These are phyloP conservation scores for Lissonota sp. DNA, from an alignment of 2,888 invertebrate species.

Conservation along the genomic window DNA sequence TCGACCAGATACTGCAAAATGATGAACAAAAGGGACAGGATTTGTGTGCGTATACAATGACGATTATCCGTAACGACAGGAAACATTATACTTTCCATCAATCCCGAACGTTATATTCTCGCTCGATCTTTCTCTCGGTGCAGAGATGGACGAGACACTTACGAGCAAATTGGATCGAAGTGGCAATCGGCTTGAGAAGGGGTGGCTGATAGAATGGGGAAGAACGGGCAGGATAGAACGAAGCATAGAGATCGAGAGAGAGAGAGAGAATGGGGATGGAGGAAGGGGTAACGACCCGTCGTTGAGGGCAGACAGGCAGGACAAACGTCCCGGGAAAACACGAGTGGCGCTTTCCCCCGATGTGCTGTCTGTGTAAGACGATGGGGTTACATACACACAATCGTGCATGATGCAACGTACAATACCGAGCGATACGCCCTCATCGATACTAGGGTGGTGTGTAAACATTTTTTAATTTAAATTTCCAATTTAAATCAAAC, in stretches of 20 bases:
- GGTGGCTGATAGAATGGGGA: neutral
- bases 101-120: neutral
- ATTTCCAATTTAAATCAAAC: too few relatives aligned
- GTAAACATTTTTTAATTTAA: too few relatives aligned
- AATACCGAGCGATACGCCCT: too few relatives aligned
- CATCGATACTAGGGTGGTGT: too few relatives aligned
- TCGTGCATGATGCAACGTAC: too few relatives aligned
- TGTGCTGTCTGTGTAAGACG: conserved; percentile 31
- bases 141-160: conserved; percentile 38
- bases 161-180: conserved; percentile 50
- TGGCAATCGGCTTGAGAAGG: conserved; percentile 48
- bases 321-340: conserved; percentile 60
- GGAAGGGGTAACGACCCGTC: conserved; percentile 63
- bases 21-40: too few relatives aligned
- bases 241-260: neutral
- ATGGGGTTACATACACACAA: conserved; percentile 22
- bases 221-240: neutral
- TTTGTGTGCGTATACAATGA: neutral
- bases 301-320: conserved; percentile 61
- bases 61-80: neutral
- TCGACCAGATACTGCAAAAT: too few relatives aligned
- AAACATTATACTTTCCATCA: conserved; percentile 18
- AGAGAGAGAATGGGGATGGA: conserved; percentile 23
- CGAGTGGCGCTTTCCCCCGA: conserved; percentile 33
- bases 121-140: conserved; percentile 5